Evolutionary conservation across 2,797 vertebrate genomes (phyloP), one percentile per base, ranked within the genome.

Genomic region (Tragopan temminckii): DNA sequence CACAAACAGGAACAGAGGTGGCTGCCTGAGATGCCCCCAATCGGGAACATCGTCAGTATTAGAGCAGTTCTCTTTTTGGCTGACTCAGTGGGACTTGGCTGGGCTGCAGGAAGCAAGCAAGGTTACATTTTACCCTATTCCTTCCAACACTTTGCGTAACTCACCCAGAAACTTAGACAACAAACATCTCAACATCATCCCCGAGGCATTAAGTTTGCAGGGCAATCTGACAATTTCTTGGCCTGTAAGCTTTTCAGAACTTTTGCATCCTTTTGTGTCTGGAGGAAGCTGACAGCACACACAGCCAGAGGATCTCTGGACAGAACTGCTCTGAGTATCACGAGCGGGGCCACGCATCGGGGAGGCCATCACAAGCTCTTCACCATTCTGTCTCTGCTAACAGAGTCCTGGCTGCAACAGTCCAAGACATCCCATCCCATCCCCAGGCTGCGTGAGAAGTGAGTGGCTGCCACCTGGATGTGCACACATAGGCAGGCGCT

Each of bases 231-330:
- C 76, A 55, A 53, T 27, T 85, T 61, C 42, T 85, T 66, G 63
- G 91, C 66, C 70, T 69, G 46, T 46, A 55, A 79, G 36, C 55
- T 64, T 70, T 74, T 64, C 68, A n/a, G 79, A 58, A 55, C 61
- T 82, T 58, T 91, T 35, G 40, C 42, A 38, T 89, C 85, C 58
- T 83, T 96, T 80, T 85, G 82, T 88, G 76, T 71, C 85, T 77
- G 64, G 40, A 88, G 52, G 58, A 94, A 87, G 72, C 27, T 0
- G 0, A 55, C 38, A 69, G 43, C 5, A 19, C 87, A 57, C 57
- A 40, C 33, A 64, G 52, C 64, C 48, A 64, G 57, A 29, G 18
- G 52, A 85, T 57, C 64, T 81, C 70, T 0, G 1, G 78, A 67
- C 81, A 90, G 58, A 80, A 67, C 74, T 70, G 13, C 55, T 79